Conservation (phyloP, 2,797 vertebrate species). For the Periparus ater region DNA sequence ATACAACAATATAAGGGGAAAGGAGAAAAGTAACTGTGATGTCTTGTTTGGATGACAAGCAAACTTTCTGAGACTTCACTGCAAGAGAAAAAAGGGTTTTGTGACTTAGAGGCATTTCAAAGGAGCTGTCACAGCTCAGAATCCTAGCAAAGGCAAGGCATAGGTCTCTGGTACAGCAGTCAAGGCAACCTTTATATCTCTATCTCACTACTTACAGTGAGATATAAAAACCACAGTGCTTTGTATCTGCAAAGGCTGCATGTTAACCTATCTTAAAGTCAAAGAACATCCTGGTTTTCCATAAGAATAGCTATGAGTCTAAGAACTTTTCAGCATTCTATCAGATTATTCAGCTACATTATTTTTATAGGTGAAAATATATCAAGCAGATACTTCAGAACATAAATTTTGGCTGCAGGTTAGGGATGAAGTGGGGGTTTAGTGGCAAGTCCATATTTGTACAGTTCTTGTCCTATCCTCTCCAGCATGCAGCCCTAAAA, state of each 20-base stretch:
- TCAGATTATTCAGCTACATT: neutral
- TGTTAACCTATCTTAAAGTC: neutral
- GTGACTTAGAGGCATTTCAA: neutral
- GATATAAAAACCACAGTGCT: neutral
- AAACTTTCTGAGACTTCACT: neutral
- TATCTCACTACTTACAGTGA: neutral
- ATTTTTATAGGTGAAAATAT: neutral
- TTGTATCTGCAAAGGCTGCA: neutral
- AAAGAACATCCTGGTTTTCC: neutral
- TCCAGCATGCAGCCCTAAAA: neutral
- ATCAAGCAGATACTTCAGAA: neutral
- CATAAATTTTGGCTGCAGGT: neutral
- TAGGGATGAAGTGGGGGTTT: neutral
- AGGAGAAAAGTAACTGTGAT: neutral
- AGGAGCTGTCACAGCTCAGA: neutral
- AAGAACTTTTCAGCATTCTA: neutral
- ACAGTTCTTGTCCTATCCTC: neutral
- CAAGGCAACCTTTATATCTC: neutral
- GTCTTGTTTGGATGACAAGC: neutral
- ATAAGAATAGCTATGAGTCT: neutral
- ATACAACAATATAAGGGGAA: neutral
- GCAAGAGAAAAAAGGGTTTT: neutral
- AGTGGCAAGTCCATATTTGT: neutral
- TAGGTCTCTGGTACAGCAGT: neutral
- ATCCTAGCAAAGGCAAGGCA: neutral